phyloP scores from a whole-genome alignment of 64 coral and sea anemone genomes.

The Hydrozoanthus tunicans region DNA sequence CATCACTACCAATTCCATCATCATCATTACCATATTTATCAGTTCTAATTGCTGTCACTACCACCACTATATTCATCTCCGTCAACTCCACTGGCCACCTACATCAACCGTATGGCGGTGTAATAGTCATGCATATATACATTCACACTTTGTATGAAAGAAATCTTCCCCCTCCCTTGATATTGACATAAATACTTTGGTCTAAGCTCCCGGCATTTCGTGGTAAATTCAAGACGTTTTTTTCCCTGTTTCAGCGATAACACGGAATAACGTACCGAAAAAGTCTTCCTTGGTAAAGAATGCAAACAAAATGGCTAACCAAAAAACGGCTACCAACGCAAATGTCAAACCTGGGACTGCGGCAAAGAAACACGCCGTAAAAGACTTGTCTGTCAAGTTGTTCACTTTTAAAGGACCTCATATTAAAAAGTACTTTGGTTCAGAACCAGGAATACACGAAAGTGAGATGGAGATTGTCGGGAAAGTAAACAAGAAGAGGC shows the following conservation, averaged over 20 bases:
- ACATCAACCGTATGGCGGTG: neutral
- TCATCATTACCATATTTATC: neutral
- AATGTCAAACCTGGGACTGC: conserved; percentile 13
- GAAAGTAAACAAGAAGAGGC: conserved; percentile 46
- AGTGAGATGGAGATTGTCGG: conserved; percentile 58
- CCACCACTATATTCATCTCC: neutral
- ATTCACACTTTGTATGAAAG: neutral
- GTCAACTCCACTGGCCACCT: neutral
- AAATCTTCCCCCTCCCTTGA: neutral
- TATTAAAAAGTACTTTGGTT: conserved; percentile 43
- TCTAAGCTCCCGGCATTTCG: neutral
- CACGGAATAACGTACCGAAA: conserved; percentile 29
- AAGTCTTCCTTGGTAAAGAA: neutral
- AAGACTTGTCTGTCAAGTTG: conserved; percentile 39
- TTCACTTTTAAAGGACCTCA: conserved; percentile 53
- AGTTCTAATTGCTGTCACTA: neutral
- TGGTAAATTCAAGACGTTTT: neutral
- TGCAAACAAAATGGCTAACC: neutral
- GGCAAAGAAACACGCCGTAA: conserved; percentile 11
- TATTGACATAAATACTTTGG: neutral
- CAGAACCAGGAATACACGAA: conserved; percentile 48
- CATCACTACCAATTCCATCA: neutral
- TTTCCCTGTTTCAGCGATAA: neutral
- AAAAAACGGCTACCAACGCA: neutral
- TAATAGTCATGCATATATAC: neutral